Percentiles rank a stretch among this genome's conserved stretches.
Conservation (phyloP, 2,888 invertebrate species). For the Harpagoxenus sublaevis region DNA sequence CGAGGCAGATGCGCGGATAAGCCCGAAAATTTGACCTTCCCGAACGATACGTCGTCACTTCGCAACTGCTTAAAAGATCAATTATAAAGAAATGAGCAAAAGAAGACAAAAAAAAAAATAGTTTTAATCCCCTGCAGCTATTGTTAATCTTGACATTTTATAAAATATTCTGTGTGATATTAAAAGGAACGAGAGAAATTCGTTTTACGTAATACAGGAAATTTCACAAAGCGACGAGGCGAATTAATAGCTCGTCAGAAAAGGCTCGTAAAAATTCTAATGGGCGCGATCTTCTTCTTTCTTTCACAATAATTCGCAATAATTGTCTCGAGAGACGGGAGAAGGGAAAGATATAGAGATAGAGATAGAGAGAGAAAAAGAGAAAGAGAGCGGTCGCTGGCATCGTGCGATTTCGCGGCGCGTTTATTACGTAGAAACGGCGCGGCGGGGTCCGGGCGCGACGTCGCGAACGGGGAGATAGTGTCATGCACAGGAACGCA, state of each 20-base stretch:
- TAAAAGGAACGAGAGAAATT: constrained; percentile 1
- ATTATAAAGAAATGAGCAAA: background rate
- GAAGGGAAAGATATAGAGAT: background rate
- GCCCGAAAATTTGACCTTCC: constrained; percentile 68
- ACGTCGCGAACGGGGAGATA: constrained; percentile 74
- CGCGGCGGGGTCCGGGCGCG: constrained; percentile 42
- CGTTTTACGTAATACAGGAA: background rate
- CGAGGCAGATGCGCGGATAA: constrained; percentile 80
- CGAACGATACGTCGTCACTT: constrained; percentile 2
- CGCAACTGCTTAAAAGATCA: background rate
- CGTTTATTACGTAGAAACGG: constrained; percentile 73
- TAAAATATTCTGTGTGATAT: background rate
- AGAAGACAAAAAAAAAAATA: background rate
- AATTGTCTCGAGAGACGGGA: constrained; percentile 66
- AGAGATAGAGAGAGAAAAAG: background rate
- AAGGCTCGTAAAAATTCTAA: constrained; percentile 45
- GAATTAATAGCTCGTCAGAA: constrained; percentile 23
- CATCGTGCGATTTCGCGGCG: constrained; percentile 46
- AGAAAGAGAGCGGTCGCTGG: constrained; percentile 1
- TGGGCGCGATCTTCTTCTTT: constrained; percentile 50
- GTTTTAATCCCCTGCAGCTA: background rate
- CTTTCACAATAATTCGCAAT: constrained; percentile 72
- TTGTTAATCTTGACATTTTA: background rate
- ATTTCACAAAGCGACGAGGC: constrained; percentile 31
- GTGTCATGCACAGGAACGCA: constrained; percentile 79